These are phyloP conservation scores for Brachyptera putata DNA, from an alignment of 2,888 invertebrate genomes.

Conservation along the genomic window DNA sequence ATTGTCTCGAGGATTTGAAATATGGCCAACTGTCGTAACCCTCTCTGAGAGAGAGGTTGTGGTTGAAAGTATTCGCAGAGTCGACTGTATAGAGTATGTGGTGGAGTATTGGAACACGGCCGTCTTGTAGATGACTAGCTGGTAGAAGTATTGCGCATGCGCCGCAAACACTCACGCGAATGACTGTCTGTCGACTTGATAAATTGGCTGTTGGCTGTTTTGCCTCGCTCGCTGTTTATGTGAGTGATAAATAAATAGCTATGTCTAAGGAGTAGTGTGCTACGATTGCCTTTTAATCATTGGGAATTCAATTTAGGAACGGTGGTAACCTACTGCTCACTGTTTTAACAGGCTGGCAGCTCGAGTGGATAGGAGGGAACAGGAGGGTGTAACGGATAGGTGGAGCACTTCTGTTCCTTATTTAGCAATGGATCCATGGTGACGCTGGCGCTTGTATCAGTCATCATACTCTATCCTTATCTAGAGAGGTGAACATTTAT, in stretches of 20 bases:
- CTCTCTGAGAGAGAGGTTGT: conserved; percentile 11
- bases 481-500: conserved; percentile 5
- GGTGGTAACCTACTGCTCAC: conserved; percentile 5
- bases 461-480: conserved; percentile 17
- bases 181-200: conserved; percentile 16
- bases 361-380: too few species aligned
- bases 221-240: conserved; percentile 13
- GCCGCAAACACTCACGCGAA: too few species aligned
- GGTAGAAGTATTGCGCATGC: too few species aligned
- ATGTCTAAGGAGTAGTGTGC: conserved; percentile 16
- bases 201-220: conserved; percentile 13
- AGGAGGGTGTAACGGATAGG: background rate
- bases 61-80: conserved; percentile 18
- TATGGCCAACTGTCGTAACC: background rate
- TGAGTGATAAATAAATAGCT: conserved; percentile 29
- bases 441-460: too few species aligned
- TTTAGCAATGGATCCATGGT: too few species aligned
- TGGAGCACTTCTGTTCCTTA: too few species aligned
- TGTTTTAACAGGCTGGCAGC: too few species aligned
- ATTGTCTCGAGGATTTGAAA: background rate
- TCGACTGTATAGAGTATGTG: conserved; percentile 16
- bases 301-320: conserved; percentile 29
- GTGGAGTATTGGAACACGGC: conserved; percentile 18
- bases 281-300: conserved; percentile 30
- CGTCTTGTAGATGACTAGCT: too few species aligned